These are phyloP conservation scores for Eremophila alpestris DNA, from an alignment of 2,797 vertebrate genomes.

Conservation along the genomic window DNA sequence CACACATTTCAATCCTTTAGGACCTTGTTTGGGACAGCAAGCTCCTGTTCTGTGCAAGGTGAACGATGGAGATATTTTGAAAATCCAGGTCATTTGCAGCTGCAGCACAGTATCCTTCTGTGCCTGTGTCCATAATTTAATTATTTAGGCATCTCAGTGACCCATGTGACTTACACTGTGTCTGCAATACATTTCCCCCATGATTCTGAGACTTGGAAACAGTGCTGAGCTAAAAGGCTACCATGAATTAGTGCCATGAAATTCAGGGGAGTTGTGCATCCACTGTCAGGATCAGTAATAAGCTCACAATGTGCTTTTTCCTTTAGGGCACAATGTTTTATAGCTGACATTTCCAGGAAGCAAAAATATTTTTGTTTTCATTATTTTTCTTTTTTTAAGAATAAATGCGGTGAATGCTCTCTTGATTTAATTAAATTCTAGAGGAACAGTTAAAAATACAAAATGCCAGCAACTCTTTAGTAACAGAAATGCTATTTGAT, in stretches of 20 bases:
- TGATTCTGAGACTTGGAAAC: not conserved
- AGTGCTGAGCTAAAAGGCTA: not conserved
- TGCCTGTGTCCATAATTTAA: not conserved
- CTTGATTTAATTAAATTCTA: slow-evolving; percentile 9
- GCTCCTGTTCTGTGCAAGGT: not conserved
- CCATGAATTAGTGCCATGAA: not conserved
- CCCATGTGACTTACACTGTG: not conserved
- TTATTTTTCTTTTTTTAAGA: not conserved
- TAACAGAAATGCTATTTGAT: not conserved
- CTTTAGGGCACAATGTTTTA: slow-evolving; percentile 33
- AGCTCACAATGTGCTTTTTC: not conserved
- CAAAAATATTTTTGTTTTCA: not conserved
- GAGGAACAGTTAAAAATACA: slow-evolving; percentile 23
- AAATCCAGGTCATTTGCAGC: not conserved
- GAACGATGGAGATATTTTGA: not conserved
- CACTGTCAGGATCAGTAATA: not conserved
- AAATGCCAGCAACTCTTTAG: slow-evolving; percentile 1
- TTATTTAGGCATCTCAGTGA: slow-evolving; percentile 17
- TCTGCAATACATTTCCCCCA: not conserved
- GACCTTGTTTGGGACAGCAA: not conserved
- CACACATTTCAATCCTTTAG: not conserved
- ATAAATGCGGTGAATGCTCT: not conserved
- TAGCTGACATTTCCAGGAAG: slow-evolving; percentile 28
- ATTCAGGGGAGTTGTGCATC: not conserved
- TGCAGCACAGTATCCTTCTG: not conserved